A percentile compares a stretch with the other conserved stretches of the same genome.
These are phyloP conservation scores for Conomelus anceps DNA, from an alignment of 2,888 invertebrate genomes.

Conservation along the genomic window DNA sequence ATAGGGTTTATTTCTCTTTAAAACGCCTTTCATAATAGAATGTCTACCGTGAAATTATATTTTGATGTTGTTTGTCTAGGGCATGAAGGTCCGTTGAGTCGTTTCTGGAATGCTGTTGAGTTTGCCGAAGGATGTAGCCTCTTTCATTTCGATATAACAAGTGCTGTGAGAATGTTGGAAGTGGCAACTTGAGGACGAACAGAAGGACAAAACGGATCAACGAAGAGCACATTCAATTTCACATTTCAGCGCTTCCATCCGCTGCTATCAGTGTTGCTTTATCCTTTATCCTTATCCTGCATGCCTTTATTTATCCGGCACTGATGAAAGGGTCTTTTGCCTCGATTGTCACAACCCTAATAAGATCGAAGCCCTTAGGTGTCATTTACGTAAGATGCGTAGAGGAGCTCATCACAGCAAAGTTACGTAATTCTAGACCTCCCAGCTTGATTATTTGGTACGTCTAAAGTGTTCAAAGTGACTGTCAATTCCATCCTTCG, in stretches of 20 bases:
- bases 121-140: not conserved
- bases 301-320: not conserved
- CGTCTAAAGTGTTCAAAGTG: not conserved
- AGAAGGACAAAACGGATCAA: not conserved
- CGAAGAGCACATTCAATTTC: not conserved
- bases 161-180: not conserved
- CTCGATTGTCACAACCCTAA: not conserved
- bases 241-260: not conserved
- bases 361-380: not conserved
- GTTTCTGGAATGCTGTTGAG: too few species aligned
- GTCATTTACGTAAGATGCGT: not conserved
- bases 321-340: not conserved
- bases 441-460: not conserved
- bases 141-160: not conserved
- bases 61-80: not conserved
- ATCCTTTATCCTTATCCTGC: too few species aligned
- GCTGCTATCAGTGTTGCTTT: not conserved
- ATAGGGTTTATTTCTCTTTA: not conserved
- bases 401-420: not conserved
- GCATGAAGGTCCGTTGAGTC: too few species aligned
- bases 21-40: not conserved
- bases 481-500: not conserved
- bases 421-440: not conserved
- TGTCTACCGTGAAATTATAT: not conserved
- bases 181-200: not conserved